A percentile compares a stretch with the other conserved stretches of the same genome.
phyloP scores from a whole-genome alignment of 2,888 invertebrate species.

The Podabrus alpinus region DNA sequence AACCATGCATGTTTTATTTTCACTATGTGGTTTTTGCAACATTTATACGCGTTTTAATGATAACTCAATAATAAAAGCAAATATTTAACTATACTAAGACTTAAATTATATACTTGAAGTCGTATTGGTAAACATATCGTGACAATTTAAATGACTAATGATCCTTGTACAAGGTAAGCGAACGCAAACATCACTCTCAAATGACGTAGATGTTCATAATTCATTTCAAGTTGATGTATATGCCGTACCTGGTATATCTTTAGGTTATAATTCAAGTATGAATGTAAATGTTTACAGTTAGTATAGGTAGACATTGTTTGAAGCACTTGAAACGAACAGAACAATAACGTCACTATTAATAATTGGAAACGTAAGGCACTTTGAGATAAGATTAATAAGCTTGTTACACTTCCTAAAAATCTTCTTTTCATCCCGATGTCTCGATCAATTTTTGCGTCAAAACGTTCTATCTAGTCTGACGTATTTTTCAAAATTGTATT shows the following conservation, averaged over 20 bases:
- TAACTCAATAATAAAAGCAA: constrained; percentile 11
- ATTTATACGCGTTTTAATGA: constrained; percentile 5
- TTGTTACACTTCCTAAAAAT: background rate
- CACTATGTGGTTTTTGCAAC: background rate
- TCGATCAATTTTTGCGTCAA: background rate
- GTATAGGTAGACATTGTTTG: constrained; percentile 4
- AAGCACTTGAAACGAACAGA: background rate
- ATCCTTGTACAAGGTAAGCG: constrained; percentile 16
- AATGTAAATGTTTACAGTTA: constrained; percentile 5
- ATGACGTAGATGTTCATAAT: constrained; percentile 22
- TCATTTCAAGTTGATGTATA: constrained; percentile 19
- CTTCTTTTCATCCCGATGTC: background rate
- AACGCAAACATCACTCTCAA: constrained; percentile 18
- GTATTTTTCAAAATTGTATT: background rate
- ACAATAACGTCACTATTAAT: constrained; percentile 1
- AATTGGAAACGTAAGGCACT: background rate
- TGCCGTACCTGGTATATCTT: constrained; percentile 14
- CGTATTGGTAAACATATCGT: constrained; percentile 26
- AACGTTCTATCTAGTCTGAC: background rate
- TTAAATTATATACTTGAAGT: constrained; percentile 23
- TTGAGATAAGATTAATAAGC: background rate
- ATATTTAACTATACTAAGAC: constrained; percentile 14
- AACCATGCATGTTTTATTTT: background rate
- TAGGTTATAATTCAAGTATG: constrained; percentile 15
- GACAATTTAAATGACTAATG: constrained; percentile 30